These are phyloP conservation scores for Liasis olivaceus DNA, from an alignment of 2,797 vertebrate genomes.

Conservation along the genomic window DNA sequence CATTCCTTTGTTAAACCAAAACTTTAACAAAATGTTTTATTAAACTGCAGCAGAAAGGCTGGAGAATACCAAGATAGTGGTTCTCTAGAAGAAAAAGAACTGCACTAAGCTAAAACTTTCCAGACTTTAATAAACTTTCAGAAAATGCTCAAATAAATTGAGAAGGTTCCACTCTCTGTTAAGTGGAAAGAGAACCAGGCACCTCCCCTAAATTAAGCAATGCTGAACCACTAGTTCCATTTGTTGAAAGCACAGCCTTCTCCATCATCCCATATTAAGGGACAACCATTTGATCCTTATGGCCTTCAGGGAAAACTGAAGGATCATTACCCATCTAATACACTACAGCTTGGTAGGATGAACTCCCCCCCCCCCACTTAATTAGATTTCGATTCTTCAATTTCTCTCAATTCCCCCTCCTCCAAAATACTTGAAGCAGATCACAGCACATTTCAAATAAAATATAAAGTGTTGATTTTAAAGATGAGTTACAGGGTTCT, in stretches of 20 bases:
- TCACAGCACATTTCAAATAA: neutral
- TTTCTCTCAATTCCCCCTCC: neutral
- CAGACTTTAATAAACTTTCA: neutral
- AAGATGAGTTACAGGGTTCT: neutral
- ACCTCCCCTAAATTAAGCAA: neutral
- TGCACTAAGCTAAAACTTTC: neutral
- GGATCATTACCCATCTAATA: too few relatives aligned
- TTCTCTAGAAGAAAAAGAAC: too few relatives aligned
- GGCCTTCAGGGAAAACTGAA: too few relatives aligned
- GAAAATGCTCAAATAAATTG: neutral
- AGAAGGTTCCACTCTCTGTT: neutral
- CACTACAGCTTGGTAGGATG: too few relatives aligned
- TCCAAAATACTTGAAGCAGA: neutral
- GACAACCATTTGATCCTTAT: too few relatives aligned
- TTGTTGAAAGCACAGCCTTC: too few relatives aligned
- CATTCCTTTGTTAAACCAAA: too few relatives aligned
- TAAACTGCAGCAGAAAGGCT: too few relatives aligned
- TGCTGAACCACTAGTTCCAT: too few relatives aligned
- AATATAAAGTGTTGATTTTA: neutral
- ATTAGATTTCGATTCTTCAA: neutral
- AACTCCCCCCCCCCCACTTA: neutral
- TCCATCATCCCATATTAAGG: too few relatives aligned
- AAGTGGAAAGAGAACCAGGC: neutral
- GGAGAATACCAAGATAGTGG: too few relatives aligned
- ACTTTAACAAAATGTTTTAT: too few relatives aligned